Conservation (phyloP, 2,888 invertebrate species). For the Athalia circularis region DNA sequence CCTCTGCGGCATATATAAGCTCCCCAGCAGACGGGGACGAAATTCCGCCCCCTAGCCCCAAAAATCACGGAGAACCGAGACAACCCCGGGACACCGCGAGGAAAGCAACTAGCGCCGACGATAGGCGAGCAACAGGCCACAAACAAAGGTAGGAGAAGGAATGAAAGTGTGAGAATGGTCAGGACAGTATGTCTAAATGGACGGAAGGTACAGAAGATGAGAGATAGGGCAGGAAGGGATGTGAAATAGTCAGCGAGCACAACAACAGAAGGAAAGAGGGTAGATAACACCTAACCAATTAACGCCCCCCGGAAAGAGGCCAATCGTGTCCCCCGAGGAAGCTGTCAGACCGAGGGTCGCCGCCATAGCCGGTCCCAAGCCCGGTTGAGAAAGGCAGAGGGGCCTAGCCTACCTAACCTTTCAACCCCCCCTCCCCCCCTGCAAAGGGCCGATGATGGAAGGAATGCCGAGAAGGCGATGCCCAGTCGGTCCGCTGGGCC, state of each 20-base stretch:
- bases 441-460: not conserved
- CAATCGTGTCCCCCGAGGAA: not conserved
- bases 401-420: conserved; percentile 25
- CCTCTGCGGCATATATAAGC: too few relatives aligned
- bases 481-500: not conserved
- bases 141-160: too few relatives aligned
- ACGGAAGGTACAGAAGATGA: not conserved
- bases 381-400: conserved; percentile 6
- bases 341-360: not conserved
- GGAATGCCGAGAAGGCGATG: conserved; percentile 9
- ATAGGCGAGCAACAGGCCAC: too few relatives aligned
- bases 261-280: too few relatives aligned
- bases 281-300: not conserved
- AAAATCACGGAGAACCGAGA: too few relatives aligned
- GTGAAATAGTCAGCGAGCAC: too few relatives aligned
- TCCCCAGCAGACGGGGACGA: too few relatives aligned
- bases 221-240: too few relatives aligned
- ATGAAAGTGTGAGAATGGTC: not conserved
- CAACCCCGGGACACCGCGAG: too few relatives aligned
- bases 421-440: not conserved
- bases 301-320: conserved; percentile 9
- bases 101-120: too few relatives aligned
- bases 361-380: conserved; percentile 27
- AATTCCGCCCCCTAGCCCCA: too few relatives aligned
- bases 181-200: not conserved